Base-by-base conservation (phyloP, 2,113 vertebrate species). In the Halichoeres trimaculatus region DNA sequence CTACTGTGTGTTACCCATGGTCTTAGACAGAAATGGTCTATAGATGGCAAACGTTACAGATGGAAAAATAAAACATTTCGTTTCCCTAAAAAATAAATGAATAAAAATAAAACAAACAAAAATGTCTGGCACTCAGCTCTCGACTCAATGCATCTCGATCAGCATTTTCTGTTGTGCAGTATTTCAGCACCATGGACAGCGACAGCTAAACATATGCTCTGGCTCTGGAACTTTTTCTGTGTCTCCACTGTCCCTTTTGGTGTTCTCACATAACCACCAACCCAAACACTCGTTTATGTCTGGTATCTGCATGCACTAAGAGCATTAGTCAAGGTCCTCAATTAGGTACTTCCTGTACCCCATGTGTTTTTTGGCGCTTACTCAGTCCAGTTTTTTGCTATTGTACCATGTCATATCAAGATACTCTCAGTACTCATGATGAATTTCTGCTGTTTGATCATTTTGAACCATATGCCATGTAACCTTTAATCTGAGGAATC, bases 151-250 rank as follows among this genome's bases (percentile, higher is more conserved):
- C 14, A 10, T 11, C 19, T 59, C 54, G 40, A 22, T 30, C 13
- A 6, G 23, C 13, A 48, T 2, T 8, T 7, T 8, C 2, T 0
- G 2, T 5, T 2, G 1, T 4, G 14, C 35, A 45, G 12, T 6
- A 24, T 85, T 89, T 92, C 78, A 90, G 86, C 71, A 92, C 88
- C 85, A 84, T 1, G 76, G 84, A 91, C 73, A 92, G 88, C 2
- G 45, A 78, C 77, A 30, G 11, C 38, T n/a, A 50, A 36, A 24
- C 34, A 20, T n/a, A n/a, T n/a, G n/a, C 30, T 43, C 50, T 47
- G n/a, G 9, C 8, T n/a, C n/a, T 65, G 23, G n/a, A 7, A 1
- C 12, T 58, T 26, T 2, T 22, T 5, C 22, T 19, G 48, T 52
- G 35, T 13, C 5, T 57, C 34, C 30, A 4, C 30, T 51, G 17